These are phyloP conservation scores for Escarpia spicata DNA, from an alignment of 2,888 invertebrate species.

Conservation along the genomic window DNA sequence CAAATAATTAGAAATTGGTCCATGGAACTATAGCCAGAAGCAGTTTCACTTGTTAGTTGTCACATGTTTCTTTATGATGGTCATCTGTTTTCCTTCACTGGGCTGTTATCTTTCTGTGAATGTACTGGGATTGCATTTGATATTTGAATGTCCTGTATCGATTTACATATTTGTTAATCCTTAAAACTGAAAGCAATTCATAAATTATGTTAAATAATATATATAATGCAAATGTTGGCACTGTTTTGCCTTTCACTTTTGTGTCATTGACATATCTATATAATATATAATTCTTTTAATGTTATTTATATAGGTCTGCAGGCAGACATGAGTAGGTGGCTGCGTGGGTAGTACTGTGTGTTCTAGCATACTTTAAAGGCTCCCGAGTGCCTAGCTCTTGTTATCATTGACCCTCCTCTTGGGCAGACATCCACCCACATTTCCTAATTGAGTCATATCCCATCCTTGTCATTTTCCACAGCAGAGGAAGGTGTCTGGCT, in stretches of 20 bases:
- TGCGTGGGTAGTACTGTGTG: background rate
- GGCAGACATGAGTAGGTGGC: background rate
- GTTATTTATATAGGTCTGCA: background rate
- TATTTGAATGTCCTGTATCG: background rate
- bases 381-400: background rate
- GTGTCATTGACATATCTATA: background rate
- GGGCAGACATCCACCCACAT: constrained; percentile 4
- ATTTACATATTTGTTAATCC: background rate
- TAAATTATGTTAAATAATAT: background rate
- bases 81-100: background rate
- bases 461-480: background rate
- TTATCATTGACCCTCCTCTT: background rate
- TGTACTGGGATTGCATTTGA: background rate
- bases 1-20: background rate
- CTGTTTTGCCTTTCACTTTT: background rate
- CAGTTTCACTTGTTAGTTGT: background rate
- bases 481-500: background rate
- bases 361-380: background rate
- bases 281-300: background rate
- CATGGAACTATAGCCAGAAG: background rate
- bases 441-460: background rate
- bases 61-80: background rate
- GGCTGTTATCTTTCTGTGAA: background rate
- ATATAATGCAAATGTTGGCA: background rate
- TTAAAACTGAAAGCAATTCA: background rate